Conservation (phyloP, 2,113 vertebrate genomes). For the Neoarius graeffei region DNA sequence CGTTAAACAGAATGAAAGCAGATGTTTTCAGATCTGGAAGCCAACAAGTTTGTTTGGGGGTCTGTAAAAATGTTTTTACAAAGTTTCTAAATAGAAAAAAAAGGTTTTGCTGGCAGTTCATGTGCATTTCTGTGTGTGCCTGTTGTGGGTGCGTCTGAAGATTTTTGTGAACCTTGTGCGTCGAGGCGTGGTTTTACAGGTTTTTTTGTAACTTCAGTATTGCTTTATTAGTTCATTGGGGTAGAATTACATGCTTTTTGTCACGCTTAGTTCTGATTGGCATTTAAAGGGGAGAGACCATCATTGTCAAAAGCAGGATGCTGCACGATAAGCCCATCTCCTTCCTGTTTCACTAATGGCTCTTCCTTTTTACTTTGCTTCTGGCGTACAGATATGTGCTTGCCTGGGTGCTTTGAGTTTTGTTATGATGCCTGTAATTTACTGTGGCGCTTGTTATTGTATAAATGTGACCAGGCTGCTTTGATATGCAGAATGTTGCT, state of each 20-base stretch:
- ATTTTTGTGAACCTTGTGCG: not conserved
- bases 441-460: not conserved
- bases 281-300: not conserved
- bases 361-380: conserved; percentile 9
- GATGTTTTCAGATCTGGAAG: not conserved
- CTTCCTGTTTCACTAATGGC: conserved; percentile 19
- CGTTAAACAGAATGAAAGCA: not conserved
- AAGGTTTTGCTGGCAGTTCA: not conserved
- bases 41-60: not conserved
- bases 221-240: not conserved
- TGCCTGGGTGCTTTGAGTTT: not conserved
- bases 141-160: not conserved
- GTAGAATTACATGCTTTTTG: not conserved
- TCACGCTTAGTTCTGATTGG: not conserved
- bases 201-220: not conserved
- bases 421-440: not conserved
- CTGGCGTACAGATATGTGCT: not conserved
- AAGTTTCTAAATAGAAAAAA: not conserved
- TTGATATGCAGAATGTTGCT: not conserved
- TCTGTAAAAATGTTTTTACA: not conserved
- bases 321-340: conserved; percentile 6
- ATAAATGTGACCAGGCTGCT: not conserved
- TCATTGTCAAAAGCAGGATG: conserved; percentile 20
- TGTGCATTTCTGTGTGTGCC: not conserved
- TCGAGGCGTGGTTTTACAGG: not conserved